Base-by-base conservation (phyloP, 2,888 invertebrate species). In the Actias luna region DNA sequence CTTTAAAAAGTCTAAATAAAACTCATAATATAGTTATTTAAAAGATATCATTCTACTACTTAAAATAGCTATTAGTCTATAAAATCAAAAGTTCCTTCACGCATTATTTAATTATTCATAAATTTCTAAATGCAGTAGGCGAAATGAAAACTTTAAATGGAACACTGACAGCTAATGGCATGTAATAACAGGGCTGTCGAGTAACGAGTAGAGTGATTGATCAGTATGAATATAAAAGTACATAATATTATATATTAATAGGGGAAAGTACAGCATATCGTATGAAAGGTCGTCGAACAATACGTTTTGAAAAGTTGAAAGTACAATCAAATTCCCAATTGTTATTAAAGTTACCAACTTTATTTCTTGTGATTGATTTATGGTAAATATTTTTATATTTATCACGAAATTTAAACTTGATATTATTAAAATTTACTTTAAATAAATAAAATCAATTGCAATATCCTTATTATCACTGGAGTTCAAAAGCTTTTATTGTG, bases 111-210 rank as follows among this genome's bases (percentile, higher is more conserved):
- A 50, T 60, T 52, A 35, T 52, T 50, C 5, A 52, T 35, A n/a
- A 27, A 52, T 33, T 60, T 60, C 33, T 60, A 52, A 60, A 60
- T 29, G 52, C 46, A 52, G 10, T 14, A 55, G 29, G 7, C 55
- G n/a, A n/a, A n/a, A n/a, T 25, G 22, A 39, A 29, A 27, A 42
- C 36, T 61, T 57, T 52, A 39, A 36, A 52, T 36, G 52, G 29
- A 57, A 25, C 12, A 29, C 39, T 61, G 61, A 61, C 57, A 61
- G 39, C 39, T 55, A 57, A 59, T 59, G 59, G 27, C 59, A 59
- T 25, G 50, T 61, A 59, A 52, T 63, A 29, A 63, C 52, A 12
- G 33, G 33, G 33, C 46, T 31, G 46, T 50, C 57, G 0, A n/a
- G 55, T n/a, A 29, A 55, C 55, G 29, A n/a, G 42, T 42, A 18